Evolutionary conservation across 2,888 invertebrate species (phyloP), one percentile per base, ranked within the genome.

Genomic region (Pseudoips prasinana): DNA sequence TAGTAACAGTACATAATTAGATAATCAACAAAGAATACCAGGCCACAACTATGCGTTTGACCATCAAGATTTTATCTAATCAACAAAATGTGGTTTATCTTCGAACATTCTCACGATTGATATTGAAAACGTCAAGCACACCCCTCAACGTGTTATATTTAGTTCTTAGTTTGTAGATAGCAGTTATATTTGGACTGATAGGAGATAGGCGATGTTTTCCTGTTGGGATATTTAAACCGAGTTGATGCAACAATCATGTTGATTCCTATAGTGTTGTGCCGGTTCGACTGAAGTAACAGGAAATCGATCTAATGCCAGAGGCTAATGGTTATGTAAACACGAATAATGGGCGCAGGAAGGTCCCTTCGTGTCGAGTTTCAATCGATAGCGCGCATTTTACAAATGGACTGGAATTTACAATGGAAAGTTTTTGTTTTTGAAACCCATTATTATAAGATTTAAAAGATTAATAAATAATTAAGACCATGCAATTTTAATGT

Each of bases 311-410:
- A 50, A 64, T 60, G 63, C 62, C 57, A 54, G 61, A 48, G 62
- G 62, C 64, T 69, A 70, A 69, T 67, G 59, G 57, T 58, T 56
- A 40, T 51, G 64, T 68, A 69, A 69, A 71, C 65, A 66, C 40
- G 33, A 55, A 42, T 49, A 57, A 58, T 47, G 49, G 50, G 29
- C 36, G 39, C 49, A 44, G 44, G 52, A 48, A 28, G 27, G 43
- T 41, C 44, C 46, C 56, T 33, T 32, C 39, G 30, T 14, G 34
- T 37, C 25, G 11, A 39, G 38, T 51, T 42, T 35, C 42, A 39
- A 42, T 44, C 43, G 33, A 56, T 40, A 39, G 26, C 14, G 9
- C 33, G 36, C 19, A 20, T 30, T 49, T 33, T 19, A 23, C n/a
- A n/a, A n/a, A n/a, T n/a, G n/a, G n/a, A n/a, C n/a, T n/a, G n/a